Percentiles rank a stretch among this genome's conserved stretches.
Evolutionary conservation across 2,797 vertebrate genomes (phyloP).

Genomic region (Sparidentex hasta): DNA sequence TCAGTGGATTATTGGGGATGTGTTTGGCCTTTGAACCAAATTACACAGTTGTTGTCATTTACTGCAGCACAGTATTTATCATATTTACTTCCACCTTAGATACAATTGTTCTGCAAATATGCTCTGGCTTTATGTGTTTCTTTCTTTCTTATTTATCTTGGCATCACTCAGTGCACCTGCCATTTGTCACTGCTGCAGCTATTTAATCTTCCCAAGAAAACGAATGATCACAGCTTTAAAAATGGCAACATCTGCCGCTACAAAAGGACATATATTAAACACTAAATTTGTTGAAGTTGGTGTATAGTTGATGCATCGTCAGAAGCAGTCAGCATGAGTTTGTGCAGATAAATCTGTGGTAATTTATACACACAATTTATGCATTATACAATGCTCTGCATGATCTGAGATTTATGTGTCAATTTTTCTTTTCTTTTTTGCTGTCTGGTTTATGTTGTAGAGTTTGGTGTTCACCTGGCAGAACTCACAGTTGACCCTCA

Average conservation of each 20-base stretch:
- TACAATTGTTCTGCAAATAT: not conserved
- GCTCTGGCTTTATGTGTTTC: no score
- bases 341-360: not conserved
- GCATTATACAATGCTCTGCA: no score
- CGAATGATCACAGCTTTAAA: not conserved
- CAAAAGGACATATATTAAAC: not conserved
- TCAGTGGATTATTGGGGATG: not conserved
- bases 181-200: not conserved
- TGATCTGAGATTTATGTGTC: not conserved
- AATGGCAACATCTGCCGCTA: not conserved
- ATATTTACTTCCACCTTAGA: not conserved
- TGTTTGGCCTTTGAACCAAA: not conserved
- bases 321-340: not conserved
- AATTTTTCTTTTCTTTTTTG: not conserved
- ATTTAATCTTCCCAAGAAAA: not conserved
- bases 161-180: no score
- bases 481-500: conserved; percentile 97
- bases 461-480: conserved; percentile 98
- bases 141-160: no score
- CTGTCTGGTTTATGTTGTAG: conserved; percentile 75
- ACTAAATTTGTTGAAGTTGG: not conserved
- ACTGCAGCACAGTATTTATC: not conserved
- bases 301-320: not conserved
- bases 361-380: no score
- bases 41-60: not conserved